A percentile compares a stretch with the other conserved stretches of the same genome.
phyloP scores from a whole-genome alignment of 2,888 invertebrate species.

The Pyrrhia umbra region DNA sequence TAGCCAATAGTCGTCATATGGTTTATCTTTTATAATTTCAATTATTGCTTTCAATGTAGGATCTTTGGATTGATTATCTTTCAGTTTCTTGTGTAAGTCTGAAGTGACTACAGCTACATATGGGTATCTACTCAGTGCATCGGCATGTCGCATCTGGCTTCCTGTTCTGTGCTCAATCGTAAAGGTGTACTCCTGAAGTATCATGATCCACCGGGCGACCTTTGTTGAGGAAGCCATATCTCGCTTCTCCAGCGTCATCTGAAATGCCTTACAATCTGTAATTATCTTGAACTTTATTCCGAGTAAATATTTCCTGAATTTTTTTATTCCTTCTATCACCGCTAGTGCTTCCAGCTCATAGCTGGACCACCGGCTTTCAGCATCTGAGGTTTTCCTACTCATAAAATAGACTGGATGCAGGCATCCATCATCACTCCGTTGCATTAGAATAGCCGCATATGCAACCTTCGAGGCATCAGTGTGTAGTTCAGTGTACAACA shows the following conservation, averaged over 20 bases:
- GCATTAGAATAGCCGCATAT: slow-evolving; percentile 20
- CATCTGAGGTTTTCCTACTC: slow-evolving; percentile 6
- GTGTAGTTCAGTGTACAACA: slow-evolving; percentile 5
- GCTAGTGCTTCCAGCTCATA: slow-evolving; percentile 32
- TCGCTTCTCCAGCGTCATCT: slow-evolving; percentile 8
- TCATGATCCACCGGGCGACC: slow-evolving; percentile 22
- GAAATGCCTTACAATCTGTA: slow-evolving; percentile 26
- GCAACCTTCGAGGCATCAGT: slow-evolving; percentile 14
- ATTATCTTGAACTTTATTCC: slow-evolving; percentile 25
- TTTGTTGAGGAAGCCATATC: background rate
- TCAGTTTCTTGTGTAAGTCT: slow-evolving; percentile 4
- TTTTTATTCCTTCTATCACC: slow-evolving; percentile 8
- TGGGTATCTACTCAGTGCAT: slow-evolving; percentile 23
- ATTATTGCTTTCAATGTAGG: slow-evolving; percentile 12
- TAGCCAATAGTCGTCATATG: slow-evolving; percentile 5
- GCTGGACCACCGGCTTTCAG: slow-evolving; percentile 6
- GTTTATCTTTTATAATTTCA: slow-evolving; percentile 1
- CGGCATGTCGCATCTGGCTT: slow-evolving; percentile 10
- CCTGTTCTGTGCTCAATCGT: slow-evolving; percentile 14
- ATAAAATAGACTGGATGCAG: slow-evolving; percentile 14
- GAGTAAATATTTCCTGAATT: slow-evolving; percentile 24
- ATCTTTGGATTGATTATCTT: background rate
- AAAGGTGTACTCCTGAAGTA: slow-evolving; percentile 9
- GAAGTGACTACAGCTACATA: background rate
- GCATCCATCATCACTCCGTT: slow-evolving; percentile 1